These are phyloP conservation scores for Pyrrhia umbra DNA, from an alignment of 2,888 invertebrate genomes.

Conservation along the genomic window DNA sequence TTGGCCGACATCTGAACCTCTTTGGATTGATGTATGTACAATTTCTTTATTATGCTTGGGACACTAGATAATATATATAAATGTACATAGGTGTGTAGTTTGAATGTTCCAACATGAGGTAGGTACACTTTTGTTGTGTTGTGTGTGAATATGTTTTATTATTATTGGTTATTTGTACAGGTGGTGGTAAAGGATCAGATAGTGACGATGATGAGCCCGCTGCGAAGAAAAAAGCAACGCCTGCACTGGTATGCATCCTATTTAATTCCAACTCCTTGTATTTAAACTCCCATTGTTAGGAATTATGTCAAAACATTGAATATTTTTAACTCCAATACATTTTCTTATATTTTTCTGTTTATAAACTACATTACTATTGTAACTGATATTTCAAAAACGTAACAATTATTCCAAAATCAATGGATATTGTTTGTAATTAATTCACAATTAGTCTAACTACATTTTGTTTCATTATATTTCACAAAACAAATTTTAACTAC, in stretches of 20 bases:
- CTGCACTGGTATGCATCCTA: conserved; percentile 85
- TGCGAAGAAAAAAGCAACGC: conserved; percentile 93
- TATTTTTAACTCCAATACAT: no score
- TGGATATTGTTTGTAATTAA: no score
- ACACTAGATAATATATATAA: conserved; percentile 73
- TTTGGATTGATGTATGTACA: conserved; percentile 86
- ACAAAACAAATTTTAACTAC: no score
- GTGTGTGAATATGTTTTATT: conserved; percentile 25
- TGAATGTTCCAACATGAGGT: conserved; percentile 66
- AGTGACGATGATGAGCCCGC: conserved; percentile 96
- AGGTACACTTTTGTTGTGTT: conserved; percentile 43
- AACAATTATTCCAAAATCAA: no score
- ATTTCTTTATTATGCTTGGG: conserved; percentile 79
- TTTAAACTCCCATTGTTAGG: background rate
- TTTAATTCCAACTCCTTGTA: background rate
- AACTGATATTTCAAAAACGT: no score
- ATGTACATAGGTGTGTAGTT: conserved; percentile 84
- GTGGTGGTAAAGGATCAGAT: conserved; percentile 93
- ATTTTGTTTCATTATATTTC: no score
- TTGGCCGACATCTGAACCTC: conserved; percentile 72
- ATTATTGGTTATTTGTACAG: conserved; percentile 73
- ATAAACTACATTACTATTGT: no score
- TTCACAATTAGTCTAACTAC: no score
- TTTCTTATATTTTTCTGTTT: background rate
- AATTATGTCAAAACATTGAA: background rate